Evolutionary conservation across 2,113 vertebrate species (phyloP), one percentile per base, ranked within the genome.

Genomic region (Struthidea cinerea): DNA sequence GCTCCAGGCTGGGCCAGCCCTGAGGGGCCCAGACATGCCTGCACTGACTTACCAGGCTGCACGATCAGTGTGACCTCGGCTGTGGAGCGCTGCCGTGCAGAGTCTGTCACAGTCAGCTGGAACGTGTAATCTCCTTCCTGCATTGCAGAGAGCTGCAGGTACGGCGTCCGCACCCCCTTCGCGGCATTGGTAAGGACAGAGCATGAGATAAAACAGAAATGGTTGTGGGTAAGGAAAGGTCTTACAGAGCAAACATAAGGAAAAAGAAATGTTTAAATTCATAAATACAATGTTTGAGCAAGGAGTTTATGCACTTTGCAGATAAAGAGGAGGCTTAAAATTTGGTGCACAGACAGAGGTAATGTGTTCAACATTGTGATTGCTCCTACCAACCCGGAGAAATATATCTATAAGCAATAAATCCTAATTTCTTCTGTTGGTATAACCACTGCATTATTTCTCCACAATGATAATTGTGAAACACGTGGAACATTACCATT

Each of bases 31-130:
- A 76, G 59, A 30, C 0, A 1, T 56, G 75, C n/a, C 50, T 55
- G 59, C 59, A 55, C 33, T 21, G 94, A 93, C 98, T 94, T 96
- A 98, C 98, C 98, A 46, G 98, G 97, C 56, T 97, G 98, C 30
- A 99, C 98, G 3, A 91, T 98, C 60, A 99, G 98, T 0, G 97
- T 96, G 65, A 97, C 97, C 71, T 97, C 94, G 16, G 98, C 96
- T 5, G 97, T 98, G 80, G 98, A 98, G 23, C 93, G 97, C 81
- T 98, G 98, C 49, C 93, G 95, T 0, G 92, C 96, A 6, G 98
- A 98, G 94, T 98, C 98, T 11, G 98, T 98, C 74, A 98, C 98
- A 6, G 93, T 98, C 95, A 98, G 96, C 88, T 98, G 98, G 82
- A 99, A 98, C 0, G 69, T 97, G 55, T 98, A 99, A 74, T 97